Conservation (phyloP, 2,113 vertebrate species). For the Scytalopus superciliaris region DNA sequence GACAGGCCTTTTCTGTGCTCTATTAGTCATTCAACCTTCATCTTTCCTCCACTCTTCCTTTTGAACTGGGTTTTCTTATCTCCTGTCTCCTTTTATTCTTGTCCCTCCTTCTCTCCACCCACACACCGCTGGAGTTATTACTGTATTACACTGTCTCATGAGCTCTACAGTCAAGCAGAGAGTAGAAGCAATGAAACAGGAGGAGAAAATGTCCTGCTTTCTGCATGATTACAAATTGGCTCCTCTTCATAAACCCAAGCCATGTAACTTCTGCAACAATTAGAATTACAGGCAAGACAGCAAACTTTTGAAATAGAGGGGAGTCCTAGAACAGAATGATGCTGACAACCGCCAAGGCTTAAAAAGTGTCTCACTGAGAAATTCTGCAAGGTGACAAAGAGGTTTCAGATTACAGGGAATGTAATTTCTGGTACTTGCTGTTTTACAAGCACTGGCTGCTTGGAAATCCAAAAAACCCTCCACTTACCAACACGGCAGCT, state of each 20-base stretch:
- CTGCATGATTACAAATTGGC: neutral
- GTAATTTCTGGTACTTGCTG: neutral
- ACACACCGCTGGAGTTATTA: neutral
- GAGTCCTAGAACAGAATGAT: neutral
- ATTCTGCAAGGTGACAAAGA: neutral
- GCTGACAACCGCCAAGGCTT: neutral
- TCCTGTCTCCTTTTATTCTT: neutral
- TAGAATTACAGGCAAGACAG: neutral
- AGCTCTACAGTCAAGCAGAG: neutral
- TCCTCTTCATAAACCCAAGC: neutral
- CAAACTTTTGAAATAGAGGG: neutral
- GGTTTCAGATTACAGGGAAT: neutral
- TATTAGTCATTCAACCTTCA: neutral
- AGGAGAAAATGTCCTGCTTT: neutral
- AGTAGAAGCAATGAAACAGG: neutral
- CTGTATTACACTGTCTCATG: neutral
- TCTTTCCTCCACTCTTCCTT: neutral
- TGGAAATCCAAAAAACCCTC: neutral
- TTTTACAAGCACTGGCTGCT: neutral
- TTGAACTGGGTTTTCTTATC: neutral
- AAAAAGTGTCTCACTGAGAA: neutral
- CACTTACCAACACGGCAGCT: neutral
- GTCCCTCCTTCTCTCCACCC: neutral
- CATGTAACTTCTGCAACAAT: neutral
- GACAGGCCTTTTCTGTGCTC: neutral